phyloP scores from a whole-genome alignment of 2,888 invertebrate species.

The Heterodera filipjevi region DNA sequence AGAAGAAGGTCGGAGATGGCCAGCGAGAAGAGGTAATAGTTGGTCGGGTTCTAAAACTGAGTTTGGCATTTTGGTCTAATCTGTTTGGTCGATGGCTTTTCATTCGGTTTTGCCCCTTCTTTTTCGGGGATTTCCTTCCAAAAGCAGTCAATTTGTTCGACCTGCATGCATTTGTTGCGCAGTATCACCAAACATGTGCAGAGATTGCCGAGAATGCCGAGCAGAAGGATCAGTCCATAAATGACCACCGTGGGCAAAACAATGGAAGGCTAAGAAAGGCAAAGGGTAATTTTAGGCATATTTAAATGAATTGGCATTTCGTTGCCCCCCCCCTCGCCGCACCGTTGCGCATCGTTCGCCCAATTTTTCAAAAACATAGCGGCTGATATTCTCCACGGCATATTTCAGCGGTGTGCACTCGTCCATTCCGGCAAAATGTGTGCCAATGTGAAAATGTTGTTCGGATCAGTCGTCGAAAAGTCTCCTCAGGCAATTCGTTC shows the following conservation, averaged over 20 bases:
- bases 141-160: not conserved
- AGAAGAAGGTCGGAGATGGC: conserved; percentile 63
- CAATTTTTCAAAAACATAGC: conserved; percentile 47
- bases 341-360: conserved; percentile 54
- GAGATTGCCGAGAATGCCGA: conserved; percentile 60
- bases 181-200: conserved; percentile 62
- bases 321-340: not conserved
- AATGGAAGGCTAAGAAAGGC: conserved; percentile 34
- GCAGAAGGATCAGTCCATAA: conserved; percentile 53
- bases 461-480: not conserved
- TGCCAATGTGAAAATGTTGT: not conserved
- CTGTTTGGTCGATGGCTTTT: not conserved
- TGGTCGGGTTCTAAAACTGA: conserved; percentile 54
- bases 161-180: conserved; percentile 55
- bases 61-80: not conserved
- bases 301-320: not conserved
- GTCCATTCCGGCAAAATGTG: not conserved
- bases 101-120: not conserved
- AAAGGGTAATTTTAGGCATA: not conserved
- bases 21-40: conserved; percentile 61
- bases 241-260: conserved; percentile 57
- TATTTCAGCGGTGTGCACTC: conserved; percentile 45
- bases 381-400: conserved; percentile 45
- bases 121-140: not conserved
- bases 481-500: not conserved